Conservation (phyloP, 2,888 invertebrate species). For the Mesoligia furuncula region DNA sequence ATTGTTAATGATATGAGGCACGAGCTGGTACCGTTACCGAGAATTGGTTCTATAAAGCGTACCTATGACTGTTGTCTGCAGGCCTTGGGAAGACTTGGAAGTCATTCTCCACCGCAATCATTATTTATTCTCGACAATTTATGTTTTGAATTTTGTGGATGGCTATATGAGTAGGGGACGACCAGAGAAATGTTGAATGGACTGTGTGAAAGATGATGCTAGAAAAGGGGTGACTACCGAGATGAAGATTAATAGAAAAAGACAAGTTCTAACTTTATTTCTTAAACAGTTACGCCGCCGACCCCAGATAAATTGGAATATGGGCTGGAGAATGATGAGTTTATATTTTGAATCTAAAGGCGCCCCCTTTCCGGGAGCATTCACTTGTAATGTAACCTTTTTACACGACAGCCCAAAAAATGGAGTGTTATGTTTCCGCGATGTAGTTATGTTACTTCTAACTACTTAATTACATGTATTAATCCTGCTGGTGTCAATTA, state of each 20-base stretch:
- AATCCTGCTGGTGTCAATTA: background rate
- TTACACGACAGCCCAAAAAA: too few species aligned
- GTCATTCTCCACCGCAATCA: constrained; percentile 21
- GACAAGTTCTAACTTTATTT: background rate
- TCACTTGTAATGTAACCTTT: background rate
- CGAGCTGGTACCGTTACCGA: constrained; percentile 47
- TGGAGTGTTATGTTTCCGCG: background rate
- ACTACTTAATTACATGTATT: background rate
- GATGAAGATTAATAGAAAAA: background rate
- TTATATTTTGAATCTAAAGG: background rate
- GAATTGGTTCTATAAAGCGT: constrained; percentile 40
- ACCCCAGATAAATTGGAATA: background rate
- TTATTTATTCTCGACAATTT: constrained; percentile 30
- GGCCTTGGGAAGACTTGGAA: background rate
- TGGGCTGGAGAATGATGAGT: background rate
- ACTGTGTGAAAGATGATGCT: background rate
- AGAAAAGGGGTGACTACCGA: background rate
- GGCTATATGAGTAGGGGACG: background rate
- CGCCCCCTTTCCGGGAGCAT: background rate
- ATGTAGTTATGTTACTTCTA: background rate
- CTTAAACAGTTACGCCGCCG: background rate
- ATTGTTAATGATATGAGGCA: constrained; percentile 49
- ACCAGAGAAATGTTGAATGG: background rate
- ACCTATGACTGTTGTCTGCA: constrained; percentile 2
- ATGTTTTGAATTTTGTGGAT: background rate